Percentiles rank a stretch among this genome's conserved stretches.
phyloP scores from a whole-genome alignment of 1,140 invertebrate genomes.

The Drosophila navojoa region DNA sequence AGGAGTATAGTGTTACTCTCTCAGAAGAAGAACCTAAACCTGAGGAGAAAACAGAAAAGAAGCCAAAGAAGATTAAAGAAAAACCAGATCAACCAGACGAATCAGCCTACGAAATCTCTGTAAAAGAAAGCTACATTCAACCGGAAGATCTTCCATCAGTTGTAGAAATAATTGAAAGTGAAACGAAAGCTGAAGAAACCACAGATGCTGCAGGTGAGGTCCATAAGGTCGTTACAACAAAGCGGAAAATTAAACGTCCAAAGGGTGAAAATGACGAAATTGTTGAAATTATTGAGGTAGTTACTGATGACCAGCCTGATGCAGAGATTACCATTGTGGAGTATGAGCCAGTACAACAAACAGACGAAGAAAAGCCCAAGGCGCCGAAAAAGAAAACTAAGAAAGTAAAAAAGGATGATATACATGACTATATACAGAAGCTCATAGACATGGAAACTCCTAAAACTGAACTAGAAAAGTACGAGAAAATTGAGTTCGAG shows the following conservation, averaged over 20 bases:
- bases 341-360: conserved; percentile 57
- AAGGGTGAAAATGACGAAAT: conserved; percentile 76
- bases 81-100: conserved; percentile 20
- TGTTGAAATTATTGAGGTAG: conserved; percentile 82
- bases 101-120: conserved; percentile 42
- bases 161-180: conserved; percentile 69
- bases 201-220: conserved; percentile 67
- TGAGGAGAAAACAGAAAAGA: conserved; percentile 27
- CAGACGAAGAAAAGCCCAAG: conserved; percentile 59
- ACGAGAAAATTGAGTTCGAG: conserved; percentile 79
- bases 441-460: conserved; percentile 77
- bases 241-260: conserved; percentile 81
- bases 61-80: conserved; percentile 32
- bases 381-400: conserved; percentile 69
- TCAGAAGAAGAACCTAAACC: conserved; percentile 29
- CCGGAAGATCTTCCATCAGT: conserved; percentile 41
- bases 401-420: conserved; percentile 72
- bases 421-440: conserved; percentile 78
- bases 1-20: conserved; percentile 33
- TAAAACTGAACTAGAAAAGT: conserved; percentile 78
- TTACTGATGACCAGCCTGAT: conserved; percentile 81
- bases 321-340: conserved; percentile 80
- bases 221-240: conserved; percentile 83
- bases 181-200: conserved; percentile 68
- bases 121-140: conserved; percentile 49